These are phyloP conservation scores for Anastrepha obliqua DNA, from an alignment of 1,140 invertebrate species.

Conservation along the genomic window DNA sequence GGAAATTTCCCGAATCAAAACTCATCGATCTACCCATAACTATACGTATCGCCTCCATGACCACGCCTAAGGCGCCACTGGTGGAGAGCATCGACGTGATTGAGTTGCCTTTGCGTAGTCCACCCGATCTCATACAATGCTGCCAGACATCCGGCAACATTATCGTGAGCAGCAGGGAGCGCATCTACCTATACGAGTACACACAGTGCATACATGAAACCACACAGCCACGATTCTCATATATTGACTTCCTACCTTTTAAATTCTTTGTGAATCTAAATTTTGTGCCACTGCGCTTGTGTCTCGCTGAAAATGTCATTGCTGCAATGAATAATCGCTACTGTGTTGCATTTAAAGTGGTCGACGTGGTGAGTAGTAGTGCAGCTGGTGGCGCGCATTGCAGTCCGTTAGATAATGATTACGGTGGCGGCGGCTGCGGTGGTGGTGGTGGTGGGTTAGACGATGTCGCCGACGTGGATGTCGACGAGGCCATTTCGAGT, in stretches of 20 bases:
- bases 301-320: slow-evolving; percentile 70
- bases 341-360: slow-evolving; percentile 71
- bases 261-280: slow-evolving; percentile 72
- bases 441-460: slow-evolving; percentile 45
- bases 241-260: slow-evolving; percentile 71
- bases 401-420: slow-evolving; percentile 64
- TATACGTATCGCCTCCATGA: slow-evolving; percentile 72
- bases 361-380: slow-evolving; percentile 65
- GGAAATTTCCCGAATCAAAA: slow-evolving; percentile 70
- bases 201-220: slow-evolving; percentile 71
- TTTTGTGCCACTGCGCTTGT: slow-evolving; percentile 67
- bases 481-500: slow-evolving; percentile 65
- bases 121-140: slow-evolving; percentile 70
- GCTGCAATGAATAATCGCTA: slow-evolving; percentile 70
- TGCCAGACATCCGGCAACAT: slow-evolving; percentile 71
- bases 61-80: slow-evolving; percentile 70
- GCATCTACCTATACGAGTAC: slow-evolving; percentile 72
- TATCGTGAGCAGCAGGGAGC: slow-evolving; percentile 70
- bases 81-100: slow-evolving; percentile 72
- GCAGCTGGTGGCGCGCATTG: slow-evolving; percentile 44
- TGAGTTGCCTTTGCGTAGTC: slow-evolving; percentile 69
- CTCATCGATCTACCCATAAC: slow-evolving; percentile 70
- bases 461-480: slow-evolving; percentile 54
- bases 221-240: slow-evolving; percentile 69
- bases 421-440: slow-evolving; percentile 58